A percentile compares a stretch with the other conserved stretches of the same genome.
Evolutionary conservation across 2,113 vertebrate genomes (phyloP).

Genomic region (Silurus meridionalis): DNA sequence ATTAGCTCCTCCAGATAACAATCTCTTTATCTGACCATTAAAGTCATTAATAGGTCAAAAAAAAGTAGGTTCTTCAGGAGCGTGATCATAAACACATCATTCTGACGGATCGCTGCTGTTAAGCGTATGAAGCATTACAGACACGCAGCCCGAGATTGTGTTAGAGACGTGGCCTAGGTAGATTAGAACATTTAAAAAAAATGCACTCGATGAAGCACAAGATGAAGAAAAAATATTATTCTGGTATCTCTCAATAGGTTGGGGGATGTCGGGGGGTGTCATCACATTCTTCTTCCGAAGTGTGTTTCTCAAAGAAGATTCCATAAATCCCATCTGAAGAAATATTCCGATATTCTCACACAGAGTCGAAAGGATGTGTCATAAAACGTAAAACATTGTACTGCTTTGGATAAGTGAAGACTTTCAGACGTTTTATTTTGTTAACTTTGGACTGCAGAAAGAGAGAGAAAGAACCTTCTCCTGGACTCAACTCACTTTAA

Average conservation of each 20-base stretch:
- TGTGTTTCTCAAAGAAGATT: conserved; percentile 7
- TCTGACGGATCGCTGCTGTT: conserved; percentile 6
- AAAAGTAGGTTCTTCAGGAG: neutral
- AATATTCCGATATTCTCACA: conserved; percentile 17
- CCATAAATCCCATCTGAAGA: conserved; percentile 24
- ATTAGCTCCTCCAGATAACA: conserved; percentile 5
- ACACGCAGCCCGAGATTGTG: neutral
- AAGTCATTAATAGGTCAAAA: neutral
- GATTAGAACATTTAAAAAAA: too few species aligned
- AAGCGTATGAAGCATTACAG: neutral
- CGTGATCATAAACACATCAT: neutral
- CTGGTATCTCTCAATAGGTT: conserved; percentile 12
- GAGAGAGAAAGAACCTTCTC: conserved; percentile 1
- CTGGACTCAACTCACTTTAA: neutral
- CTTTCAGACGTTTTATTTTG: conserved; percentile 16
- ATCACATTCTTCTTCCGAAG: neutral
- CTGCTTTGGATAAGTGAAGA: conserved; percentile 2
- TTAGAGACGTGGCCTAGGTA: too few species aligned
- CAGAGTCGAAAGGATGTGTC: neutral
- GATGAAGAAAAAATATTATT: neutral
- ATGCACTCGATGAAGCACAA: neutral
- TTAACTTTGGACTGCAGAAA: neutral
- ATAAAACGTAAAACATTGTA: neutral
- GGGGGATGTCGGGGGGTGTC: neutral
- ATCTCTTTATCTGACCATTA: conserved; percentile 18